Conservation (phyloP, 2,797 vertebrate species). For the Trachops cirrhosus region DNA sequence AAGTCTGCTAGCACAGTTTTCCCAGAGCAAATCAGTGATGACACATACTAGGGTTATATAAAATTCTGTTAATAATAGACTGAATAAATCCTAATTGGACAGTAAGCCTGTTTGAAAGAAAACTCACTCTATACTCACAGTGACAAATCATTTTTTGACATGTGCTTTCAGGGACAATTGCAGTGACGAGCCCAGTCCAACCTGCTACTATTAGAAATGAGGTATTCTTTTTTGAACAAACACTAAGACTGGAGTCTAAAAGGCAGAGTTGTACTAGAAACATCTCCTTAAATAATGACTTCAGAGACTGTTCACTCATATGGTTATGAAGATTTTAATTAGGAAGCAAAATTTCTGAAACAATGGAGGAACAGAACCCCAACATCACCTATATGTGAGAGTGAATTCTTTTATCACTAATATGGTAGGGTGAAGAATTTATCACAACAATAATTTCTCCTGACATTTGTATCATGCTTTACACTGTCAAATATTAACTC, state of each 20-base stretch:
- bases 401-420: not conserved
- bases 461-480: not conserved
- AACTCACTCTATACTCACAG: not conserved
- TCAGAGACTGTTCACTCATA: not conserved
- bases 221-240: not conserved
- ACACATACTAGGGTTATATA: not conserved
- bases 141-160: conserved; percentile 1
- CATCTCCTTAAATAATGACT: conserved; percentile 32
- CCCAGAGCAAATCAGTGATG: not conserved
- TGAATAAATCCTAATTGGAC: conserved; percentile 36
- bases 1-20: not conserved
- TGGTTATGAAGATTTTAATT: conserved; percentile 21
- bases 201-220: not conserved
- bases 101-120: conserved; percentile 21
- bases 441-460: not conserved
- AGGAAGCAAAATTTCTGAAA: conserved; percentile 44
- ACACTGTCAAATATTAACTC: not conserved
- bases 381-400: not conserved
- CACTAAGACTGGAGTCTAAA: not conserved
- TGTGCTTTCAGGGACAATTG: conserved; percentile 37
- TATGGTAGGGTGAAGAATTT: not conserved
- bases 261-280: not conserved
- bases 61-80: conserved; percentile 36
- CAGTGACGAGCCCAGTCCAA: not conserved
- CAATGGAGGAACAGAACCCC: not conserved